These are phyloP conservation scores for Hephaestus fuliginosus DNA, from an alignment of 2,797 vertebrate genomes.

Conservation along the genomic window DNA sequence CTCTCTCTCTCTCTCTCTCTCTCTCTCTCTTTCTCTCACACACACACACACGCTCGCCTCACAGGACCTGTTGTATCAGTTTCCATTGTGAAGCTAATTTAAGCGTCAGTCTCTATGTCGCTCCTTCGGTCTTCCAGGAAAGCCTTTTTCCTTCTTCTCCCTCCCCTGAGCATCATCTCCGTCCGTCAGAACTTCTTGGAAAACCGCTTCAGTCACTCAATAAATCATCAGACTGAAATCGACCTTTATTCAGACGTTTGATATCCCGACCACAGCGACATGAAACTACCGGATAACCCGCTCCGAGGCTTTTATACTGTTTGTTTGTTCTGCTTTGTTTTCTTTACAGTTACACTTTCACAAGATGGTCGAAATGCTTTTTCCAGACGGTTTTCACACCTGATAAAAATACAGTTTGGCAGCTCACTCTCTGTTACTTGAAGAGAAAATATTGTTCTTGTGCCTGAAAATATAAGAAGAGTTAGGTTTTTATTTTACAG, in stretches of 20 bases:
- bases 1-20: not conserved
- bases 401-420: not conserved
- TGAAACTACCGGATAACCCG: not conserved
- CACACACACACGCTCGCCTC: constrained; percentile 8
- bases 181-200: not conserved
- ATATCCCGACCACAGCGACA: not conserved
- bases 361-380: not conserved
- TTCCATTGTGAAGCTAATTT: constrained; percentile 37
- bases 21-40: not conserved
- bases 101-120: constrained; percentile 12
- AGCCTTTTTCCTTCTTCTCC: not conserved
- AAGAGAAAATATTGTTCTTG: not conserved
- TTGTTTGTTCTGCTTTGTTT: not conserved
- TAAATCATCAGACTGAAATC: not conserved
- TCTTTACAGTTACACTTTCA: not conserved
- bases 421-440: not conserved
- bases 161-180: constrained; percentile 11
- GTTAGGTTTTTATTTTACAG: not conserved
- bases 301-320: not conserved
- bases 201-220: not conserved
- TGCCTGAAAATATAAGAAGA: not conserved
- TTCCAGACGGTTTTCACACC: not conserved
- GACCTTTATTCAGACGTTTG: not conserved
- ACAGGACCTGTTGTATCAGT: constrained; percentile 29
- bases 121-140: constrained; percentile 45